Base-by-base conservation (phyloP, 2,888 invertebrate species). In the Brachyptera risi region DNA sequence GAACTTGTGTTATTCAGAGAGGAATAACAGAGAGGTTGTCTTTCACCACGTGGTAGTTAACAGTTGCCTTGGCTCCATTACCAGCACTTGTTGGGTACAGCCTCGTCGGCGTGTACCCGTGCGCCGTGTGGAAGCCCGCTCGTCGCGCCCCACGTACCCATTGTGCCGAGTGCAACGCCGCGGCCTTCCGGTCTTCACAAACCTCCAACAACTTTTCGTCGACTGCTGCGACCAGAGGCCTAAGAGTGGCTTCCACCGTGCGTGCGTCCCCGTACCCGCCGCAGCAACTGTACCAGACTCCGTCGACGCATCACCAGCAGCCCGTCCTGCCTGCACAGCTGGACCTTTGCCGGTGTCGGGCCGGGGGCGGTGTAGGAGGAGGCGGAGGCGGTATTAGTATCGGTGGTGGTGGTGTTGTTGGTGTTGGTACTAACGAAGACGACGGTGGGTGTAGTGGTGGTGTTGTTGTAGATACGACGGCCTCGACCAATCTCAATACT, bases 71-170 rank as follows among this genome's bases (percentile, higher is more conserved):
- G 61, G 65, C 63, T 61, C 63, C 62, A 56, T 59, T 58, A 51
- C 65, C 65, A 51, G 63, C 62, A 24, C 59, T 63, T 56, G 56
- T 77, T 76, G 78, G 78, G 72, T 79, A 78, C 76, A 79, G 78
- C 77, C 78, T 79, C 69, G 76, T 79, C 68, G 79, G 79, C 75
- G 78, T 79, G 73, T 78, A 78, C 75, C 78, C 79, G 65, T 79
- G 78, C 74, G 78, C 79, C 71, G 77, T 79, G 72, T 78, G 77
- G 75, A 77, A 77, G 70, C 76, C 76, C 67, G 9, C 37, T 13
- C 60, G 65, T 19, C 44, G 61, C 21, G 60, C n/a, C n/a, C n/a
- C n/a, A 37, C 47, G n/a, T 13, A 13, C 15, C 21, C 37, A 0
- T n/a, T 42, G 17, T 35, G 19, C 2, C 58, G 44, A 58, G 44